Percentiles rank a stretch among this genome's conserved stretches.
Evolutionary conservation across 1,140 invertebrate species (phyloP).

Genomic region (Oscheius sp.): DNA sequence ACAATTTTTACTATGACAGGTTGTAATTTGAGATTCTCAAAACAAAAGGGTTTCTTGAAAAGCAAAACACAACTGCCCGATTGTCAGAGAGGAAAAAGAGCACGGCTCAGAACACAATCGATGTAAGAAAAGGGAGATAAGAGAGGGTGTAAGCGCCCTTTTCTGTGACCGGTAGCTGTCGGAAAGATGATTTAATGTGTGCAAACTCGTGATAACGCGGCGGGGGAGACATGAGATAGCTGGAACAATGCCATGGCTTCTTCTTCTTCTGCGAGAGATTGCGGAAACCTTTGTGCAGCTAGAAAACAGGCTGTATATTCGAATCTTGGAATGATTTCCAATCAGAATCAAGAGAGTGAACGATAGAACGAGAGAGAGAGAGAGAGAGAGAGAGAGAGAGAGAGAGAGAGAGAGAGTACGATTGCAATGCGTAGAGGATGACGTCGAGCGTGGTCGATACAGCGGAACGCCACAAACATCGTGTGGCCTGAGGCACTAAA

Average conservation of each 20-base stretch:
- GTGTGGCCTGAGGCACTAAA: too few species aligned
- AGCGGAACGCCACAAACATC: too few species aligned
- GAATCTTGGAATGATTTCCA: background rate
- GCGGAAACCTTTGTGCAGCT: background rate
- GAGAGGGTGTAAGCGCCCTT: background rate
- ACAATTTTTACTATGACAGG: too few species aligned
- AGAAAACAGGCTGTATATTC: background rate
- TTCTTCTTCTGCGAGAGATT: background rate
- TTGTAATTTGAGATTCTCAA: too few species aligned
- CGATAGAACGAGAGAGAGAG: background rate
- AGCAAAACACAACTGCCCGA: background rate
- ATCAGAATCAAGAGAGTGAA: background rate
- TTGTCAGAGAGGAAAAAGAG: background rate
- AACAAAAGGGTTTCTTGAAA: too few species aligned
- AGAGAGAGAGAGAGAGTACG: too few species aligned
- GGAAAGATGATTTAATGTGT: background rate
- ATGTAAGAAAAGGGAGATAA: background rate
- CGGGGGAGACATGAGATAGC: background rate
- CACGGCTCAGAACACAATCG: too few species aligned
- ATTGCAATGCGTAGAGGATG: too few species aligned
- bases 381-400: too few species aligned
- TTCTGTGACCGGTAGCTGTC: background rate
- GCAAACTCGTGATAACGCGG: background rate
- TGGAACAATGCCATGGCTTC: background rate
- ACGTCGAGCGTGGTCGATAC: too few species aligned